Evolutionary conservation across 35 echinoderm and acorn worm species (phyloP).

Genomic region (Patiria miniata): DNA sequence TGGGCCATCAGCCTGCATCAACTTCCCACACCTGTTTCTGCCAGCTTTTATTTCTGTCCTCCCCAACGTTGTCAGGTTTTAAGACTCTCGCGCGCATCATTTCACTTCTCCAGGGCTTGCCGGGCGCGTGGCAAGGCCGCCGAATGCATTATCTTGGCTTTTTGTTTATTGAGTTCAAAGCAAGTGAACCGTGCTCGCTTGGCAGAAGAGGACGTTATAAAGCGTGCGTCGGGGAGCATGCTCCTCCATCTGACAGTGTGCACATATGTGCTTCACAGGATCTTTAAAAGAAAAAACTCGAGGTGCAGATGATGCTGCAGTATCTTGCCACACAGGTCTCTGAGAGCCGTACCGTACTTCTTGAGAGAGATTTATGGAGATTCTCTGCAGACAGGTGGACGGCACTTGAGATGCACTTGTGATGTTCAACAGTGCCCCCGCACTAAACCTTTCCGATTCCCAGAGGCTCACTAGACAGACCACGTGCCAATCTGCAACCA

Average conservation of each 20-base stretch:
- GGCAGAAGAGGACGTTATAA: too few species aligned
- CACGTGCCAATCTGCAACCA: too few species aligned
- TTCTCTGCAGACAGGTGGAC: background rate
- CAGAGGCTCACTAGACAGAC: too few species aligned
- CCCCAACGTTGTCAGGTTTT: background rate
- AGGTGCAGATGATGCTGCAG: too few species aligned
- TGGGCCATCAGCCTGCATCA: background rate
- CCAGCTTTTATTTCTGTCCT: background rate
- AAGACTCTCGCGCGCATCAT: background rate
- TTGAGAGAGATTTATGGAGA: slow-evolving; percentile 2
- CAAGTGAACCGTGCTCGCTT: too few species aligned
- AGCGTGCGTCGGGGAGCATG: too few species aligned
- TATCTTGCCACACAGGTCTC: too few species aligned
- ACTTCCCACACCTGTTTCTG: slow-evolving; percentile 8
- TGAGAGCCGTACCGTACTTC: too few species aligned
- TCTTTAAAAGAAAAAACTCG: too few species aligned
- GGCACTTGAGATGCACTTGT: background rate
- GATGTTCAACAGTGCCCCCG: background rate
- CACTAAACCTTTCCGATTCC: too few species aligned
- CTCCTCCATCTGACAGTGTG: too few species aligned
- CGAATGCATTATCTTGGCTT: background rate
- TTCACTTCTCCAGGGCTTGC: background rate
- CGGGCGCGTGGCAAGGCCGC: background rate
- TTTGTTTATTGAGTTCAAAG: slow-evolving; percentile 1
- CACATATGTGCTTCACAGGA: too few species aligned